Evolutionary conservation across 2,888 invertebrate species (phyloP).

Genomic region (Acrobasis consociella): DNA sequence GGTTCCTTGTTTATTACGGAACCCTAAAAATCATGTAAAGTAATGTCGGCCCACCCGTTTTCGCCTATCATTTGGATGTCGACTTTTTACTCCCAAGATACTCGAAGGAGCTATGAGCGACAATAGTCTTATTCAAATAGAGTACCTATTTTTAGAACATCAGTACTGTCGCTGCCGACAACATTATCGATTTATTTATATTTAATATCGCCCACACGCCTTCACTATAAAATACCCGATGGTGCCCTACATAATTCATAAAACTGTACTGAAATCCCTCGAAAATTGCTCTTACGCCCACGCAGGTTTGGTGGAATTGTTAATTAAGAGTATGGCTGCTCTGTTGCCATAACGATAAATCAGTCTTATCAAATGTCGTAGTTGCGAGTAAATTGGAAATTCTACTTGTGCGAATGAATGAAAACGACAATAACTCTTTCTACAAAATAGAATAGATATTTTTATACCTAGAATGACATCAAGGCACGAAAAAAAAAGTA

Average conservation of each 20-base stretch:
- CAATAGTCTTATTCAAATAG: background rate
- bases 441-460: too few species aligned
- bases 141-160: slow-evolving; percentile 11
- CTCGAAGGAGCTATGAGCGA: slow-evolving; percentile 1
- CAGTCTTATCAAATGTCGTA: background rate
- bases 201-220: slow-evolving; percentile 6
- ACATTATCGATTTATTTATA: slow-evolving; percentile 11
- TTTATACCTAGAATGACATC: too few species aligned
- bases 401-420: too few species aligned
- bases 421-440: too few species aligned
- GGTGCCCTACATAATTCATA: background rate
- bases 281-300: slow-evolving; percentile 1
- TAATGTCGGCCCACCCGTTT: too few species aligned
- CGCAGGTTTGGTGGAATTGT: background rate
- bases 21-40: too few species aligned
- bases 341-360: background rate
- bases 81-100: background rate
- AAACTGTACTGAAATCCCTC: background rate
- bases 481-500: too few species aligned
- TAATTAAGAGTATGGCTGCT: background rate
- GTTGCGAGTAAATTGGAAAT: too few species aligned
- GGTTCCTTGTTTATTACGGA: too few species aligned
- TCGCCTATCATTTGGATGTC: too few species aligned
- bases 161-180: background rate
- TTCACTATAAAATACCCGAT: background rate